Evolutionary conservation across 1,140 invertebrate genomes (phyloP).

Genomic region (Trinorchestia longiramus): DNA sequence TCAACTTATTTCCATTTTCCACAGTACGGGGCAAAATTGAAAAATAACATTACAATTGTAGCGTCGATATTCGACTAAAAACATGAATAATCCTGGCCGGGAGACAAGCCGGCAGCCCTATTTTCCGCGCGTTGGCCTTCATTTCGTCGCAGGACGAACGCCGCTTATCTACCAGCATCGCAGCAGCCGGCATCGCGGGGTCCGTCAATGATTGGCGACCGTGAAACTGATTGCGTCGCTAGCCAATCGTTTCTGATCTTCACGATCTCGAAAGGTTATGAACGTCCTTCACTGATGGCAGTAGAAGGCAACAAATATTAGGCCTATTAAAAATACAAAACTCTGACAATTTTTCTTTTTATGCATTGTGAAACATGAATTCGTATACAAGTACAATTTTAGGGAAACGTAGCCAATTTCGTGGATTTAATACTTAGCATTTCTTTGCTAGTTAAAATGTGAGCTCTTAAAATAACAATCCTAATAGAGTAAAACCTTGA

Average conservation of each 20-base stretch:
- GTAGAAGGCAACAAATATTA: neutral
- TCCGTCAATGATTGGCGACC: neutral
- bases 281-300: neutral
- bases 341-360: too few relatives aligned
- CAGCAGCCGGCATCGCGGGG: neutral
- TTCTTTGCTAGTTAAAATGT: too few relatives aligned
- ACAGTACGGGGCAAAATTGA: too few relatives aligned
- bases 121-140: neutral
- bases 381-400: too few relatives aligned
- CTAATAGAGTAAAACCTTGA: too few relatives aligned
- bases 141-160: neutral
- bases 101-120: neutral
- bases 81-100: neutral
- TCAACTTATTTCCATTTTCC: too few relatives aligned
- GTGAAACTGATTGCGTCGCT: neutral
- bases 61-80: too few relatives aligned
- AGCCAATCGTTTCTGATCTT: neutral
- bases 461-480: too few relatives aligned
- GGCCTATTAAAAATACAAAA: neutral
- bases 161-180: neutral
- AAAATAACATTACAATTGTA: too few relatives aligned
- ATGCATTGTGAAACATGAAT: too few relatives aligned
- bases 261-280: neutral
- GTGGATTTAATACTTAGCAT: too few relatives aligned
- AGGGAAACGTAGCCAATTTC: too few relatives aligned